Evolutionary conservation across 2,797 vertebrate species (phyloP).

Genomic region (Tenualosa thibaudeaui): DNA sequence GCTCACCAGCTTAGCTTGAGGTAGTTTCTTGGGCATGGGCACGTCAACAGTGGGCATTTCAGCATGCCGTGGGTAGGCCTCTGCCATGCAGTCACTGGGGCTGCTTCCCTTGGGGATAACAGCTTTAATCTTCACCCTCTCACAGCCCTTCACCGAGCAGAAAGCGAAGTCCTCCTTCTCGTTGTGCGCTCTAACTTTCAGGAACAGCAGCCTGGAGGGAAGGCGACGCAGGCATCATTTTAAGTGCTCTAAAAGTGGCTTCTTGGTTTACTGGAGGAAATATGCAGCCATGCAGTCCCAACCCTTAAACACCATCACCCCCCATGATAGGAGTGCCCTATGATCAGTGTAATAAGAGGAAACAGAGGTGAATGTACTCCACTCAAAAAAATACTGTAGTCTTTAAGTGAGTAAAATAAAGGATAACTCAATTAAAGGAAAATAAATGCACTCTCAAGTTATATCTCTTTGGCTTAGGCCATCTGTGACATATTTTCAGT

Average conservation of each 20-base stretch:
- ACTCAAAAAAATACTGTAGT: too few species aligned
- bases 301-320: not conserved
- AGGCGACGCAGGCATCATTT: not conserved
- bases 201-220: constrained; percentile 83
- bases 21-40: constrained; percentile 88
- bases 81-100: constrained; percentile 82
- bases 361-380: too few species aligned
- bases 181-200: constrained; percentile 86
- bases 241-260: not conserved
- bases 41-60: constrained; percentile 86
- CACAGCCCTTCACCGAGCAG: constrained; percentile 91
- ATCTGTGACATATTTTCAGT: too few species aligned
- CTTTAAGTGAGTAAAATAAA: too few species aligned
- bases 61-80: constrained; percentile 83
- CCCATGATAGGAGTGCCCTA: not conserved
- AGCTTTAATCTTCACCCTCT: constrained; percentile 89
- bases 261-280: not conserved
- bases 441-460: too few species aligned
- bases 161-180: constrained; percentile 87
- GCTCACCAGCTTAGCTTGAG: constrained; percentile 75
- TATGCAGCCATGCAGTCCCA: not conserved
- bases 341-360: not conserved
- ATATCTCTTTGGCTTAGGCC: too few species aligned
- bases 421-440: too few species aligned
- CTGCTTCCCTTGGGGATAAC: constrained; percentile 78